Conservation (phyloP, 2,113 vertebrate genomes). For the Scortum barcoo region DNA sequence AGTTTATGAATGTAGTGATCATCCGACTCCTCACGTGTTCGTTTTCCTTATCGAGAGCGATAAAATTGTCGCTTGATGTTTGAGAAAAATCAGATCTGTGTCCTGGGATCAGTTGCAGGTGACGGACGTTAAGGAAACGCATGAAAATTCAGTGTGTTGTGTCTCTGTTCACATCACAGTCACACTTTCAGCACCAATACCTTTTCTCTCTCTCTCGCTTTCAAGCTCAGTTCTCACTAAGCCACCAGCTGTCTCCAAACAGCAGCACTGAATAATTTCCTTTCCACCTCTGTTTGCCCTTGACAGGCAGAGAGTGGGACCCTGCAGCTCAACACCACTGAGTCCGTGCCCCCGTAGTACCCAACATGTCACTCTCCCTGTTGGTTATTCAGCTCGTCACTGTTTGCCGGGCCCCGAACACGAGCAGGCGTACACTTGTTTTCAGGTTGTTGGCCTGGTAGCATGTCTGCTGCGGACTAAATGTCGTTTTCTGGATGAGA, state of each 20-base stretch:
- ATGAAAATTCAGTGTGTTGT: neutral
- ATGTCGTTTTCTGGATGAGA: neutral
- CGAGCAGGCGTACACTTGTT: neutral
- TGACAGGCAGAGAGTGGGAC: conserved; percentile 21
- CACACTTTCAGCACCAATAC: neutral
- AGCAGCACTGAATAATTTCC: conserved; percentile 44
- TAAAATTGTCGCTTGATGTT: no score
- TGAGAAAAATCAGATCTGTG: neutral
- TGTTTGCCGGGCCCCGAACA: conserved; percentile 18
- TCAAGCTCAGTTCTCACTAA: neutral
- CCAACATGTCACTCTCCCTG: conserved; percentile 28
- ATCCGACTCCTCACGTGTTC: neutral
- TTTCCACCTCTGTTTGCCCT: conserved; percentile 49
- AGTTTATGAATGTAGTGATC: neutral
- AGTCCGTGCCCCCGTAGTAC: conserved; percentile 16
- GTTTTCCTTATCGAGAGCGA: no score
- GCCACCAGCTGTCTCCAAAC: conserved; percentile 8
- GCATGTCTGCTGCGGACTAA: conserved; percentile 2
- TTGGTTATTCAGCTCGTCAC: conserved; percentile 22
- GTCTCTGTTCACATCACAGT: neutral
- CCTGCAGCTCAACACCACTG: conserved; percentile 16
- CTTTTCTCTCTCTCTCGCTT: neutral
- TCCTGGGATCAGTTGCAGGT: no score
- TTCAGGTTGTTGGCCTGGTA: conserved; percentile 16
- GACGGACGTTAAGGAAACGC: neutral